Conservation (phyloP, 2,113 vertebrate genomes). For the Hemicordylus capensis region DNA sequence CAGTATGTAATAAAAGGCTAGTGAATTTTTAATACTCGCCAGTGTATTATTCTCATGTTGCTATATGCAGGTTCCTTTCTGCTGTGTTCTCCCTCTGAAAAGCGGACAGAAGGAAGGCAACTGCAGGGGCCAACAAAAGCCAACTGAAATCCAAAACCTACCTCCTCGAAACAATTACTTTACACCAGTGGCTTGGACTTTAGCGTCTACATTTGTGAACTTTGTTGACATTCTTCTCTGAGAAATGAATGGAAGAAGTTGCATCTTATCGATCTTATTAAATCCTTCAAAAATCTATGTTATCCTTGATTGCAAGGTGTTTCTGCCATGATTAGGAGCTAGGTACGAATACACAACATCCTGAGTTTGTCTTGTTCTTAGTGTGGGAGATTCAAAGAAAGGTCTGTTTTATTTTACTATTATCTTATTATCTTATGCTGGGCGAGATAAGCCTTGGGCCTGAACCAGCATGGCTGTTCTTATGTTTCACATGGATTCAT, state of each 20-base stretch:
- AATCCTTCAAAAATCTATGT: background rate
- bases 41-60: background rate
- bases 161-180: background rate
- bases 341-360: background rate
- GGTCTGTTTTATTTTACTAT: constrained; percentile 43
- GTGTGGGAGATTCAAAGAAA: background rate
- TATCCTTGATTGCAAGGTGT: background rate
- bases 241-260: background rate
- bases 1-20: background rate
- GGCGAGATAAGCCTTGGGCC: no score
- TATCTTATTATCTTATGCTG: no score
- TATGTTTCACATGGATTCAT: constrained; percentile 31
- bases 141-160: background rate
- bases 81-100: background rate
- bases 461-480: no score
- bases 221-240: background rate
- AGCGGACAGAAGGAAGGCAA: background rate
- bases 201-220: background rate
- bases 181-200: background rate
- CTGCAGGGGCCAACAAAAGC: background rate
- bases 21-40: constrained; percentile 4
- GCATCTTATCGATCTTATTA: background rate
- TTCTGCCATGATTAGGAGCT: background rate
- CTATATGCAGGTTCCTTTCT: background rate
- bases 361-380: background rate